Conservation (phyloP, 2,113 vertebrate genomes). For the Mohoua ochrocephala region DNA sequence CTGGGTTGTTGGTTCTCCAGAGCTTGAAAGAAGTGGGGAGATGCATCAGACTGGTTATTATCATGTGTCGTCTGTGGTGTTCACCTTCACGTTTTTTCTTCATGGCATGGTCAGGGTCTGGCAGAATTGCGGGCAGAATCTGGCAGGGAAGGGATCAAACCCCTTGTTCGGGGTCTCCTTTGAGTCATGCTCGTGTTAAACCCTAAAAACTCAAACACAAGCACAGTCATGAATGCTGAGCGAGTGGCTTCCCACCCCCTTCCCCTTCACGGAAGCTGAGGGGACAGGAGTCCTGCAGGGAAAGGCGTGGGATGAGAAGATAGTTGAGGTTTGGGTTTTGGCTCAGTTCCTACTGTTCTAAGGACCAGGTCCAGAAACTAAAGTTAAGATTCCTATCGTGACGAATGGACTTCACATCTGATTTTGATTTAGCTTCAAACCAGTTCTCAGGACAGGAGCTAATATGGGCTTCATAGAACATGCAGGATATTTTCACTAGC, state of each 20-base stretch:
- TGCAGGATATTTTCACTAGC: not conserved
- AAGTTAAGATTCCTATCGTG: not conserved
- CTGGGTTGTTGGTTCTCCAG: not conserved
- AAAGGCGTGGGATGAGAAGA: not conserved
- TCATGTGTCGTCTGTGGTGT: fast-evolving
- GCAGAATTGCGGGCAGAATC: not conserved
- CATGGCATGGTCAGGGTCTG: not conserved
- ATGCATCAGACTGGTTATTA: not conserved
- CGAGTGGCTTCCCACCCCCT: not conserved
- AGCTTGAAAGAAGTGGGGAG: not conserved
- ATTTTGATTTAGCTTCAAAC: not conserved
- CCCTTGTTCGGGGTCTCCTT: not conserved
- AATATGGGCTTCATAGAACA: not conserved
- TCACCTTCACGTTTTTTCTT: not conserved
- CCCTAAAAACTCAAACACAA: not conserved
- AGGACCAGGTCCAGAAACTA: not conserved
- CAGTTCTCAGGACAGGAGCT: not conserved
- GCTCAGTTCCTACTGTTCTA: not conserved
- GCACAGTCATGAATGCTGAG: not conserved
- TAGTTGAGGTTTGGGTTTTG: not conserved
- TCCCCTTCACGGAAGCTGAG: not conserved
- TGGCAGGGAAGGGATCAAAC: not conserved
- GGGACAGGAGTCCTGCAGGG: not conserved
- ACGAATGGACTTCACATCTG: not conserved
- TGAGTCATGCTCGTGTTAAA: not conserved